Evolutionary conservation across 1,140 invertebrate species (phyloP), one percentile per base, ranked within the genome.

Genomic region (Tetramorium alpestre): DNA sequence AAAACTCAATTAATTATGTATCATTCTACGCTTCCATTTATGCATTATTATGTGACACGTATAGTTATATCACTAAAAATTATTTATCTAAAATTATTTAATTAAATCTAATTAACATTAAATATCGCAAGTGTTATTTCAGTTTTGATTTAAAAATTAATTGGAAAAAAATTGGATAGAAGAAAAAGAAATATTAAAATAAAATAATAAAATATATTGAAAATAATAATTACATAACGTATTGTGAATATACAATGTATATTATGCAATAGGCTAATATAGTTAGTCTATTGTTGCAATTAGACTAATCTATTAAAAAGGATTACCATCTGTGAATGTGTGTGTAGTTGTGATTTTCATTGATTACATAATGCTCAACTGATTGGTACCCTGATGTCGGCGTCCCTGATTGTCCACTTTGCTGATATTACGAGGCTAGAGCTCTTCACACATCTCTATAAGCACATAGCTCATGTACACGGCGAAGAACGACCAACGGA

Each of bases 401-500:
- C 8, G 13, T 58, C 56, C 28, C 41, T 44, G 16, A 64, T 75
- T 62, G 22, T 49, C 56, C 11, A 65, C 22, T 70, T 80, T 73
- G 44, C 56, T 58, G n/a, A 73, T 58, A 80, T 70, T 38, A 58
- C 8, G 5, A 13, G n/a, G 22, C n/a, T 70, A 75, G 7, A 33
- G 11, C 44, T 41, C 56, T 84, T 69, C 16, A 28, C 56, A 33
- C 16, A 22, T 44, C 16, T 58, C 25, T 81, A 41, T 58, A 22
- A 62, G n/a, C 41, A 86, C 22, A 33, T 64, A 54, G 49, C 2
- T 18, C 41, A 56, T 60, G 60, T 70, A 72, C 51, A 65, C 33
- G 13, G 11, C 18, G 69, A 81, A 28, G 64, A 70, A 70, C 49
- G 22, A 25, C 49, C n/a, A 73, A 47, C 22, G 64, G 56, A 72